A percentile compares a stretch with the other conserved stretches of the same genome.
These are phyloP conservation scores for Agrypnia vestita DNA, from an alignment of 1,140 invertebrate species.

Conservation along the genomic window DNA sequence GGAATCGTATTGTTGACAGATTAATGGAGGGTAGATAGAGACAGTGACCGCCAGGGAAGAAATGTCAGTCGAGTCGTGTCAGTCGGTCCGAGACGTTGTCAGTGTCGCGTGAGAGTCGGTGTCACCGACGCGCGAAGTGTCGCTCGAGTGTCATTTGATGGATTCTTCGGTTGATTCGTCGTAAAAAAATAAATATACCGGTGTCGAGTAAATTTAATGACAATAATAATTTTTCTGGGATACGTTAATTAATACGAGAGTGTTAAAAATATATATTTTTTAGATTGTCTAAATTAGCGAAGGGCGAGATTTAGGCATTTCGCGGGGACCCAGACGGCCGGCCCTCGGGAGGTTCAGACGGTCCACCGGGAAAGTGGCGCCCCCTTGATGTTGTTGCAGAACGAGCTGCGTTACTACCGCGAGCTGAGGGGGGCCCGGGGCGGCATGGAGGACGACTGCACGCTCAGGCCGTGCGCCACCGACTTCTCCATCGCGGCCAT, in stretches of 20 bases:
- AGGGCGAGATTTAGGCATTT: background rate
- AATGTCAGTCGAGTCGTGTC: conserved; percentile 27
- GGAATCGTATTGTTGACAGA: conserved; percentile 29
- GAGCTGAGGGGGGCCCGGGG: conserved; percentile 65
- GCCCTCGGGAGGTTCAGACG: background rate
- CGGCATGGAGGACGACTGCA: conserved; percentile 75
- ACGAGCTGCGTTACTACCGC: conserved; percentile 62
- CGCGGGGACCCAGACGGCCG: background rate
- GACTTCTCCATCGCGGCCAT: conserved; percentile 93
- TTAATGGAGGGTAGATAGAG: conserved; percentile 12
- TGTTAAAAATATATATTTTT: background rate
- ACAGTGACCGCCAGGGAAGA: conserved; percentile 30
- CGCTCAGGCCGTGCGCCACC: conserved; percentile 81
- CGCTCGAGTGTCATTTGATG: conserved; percentile 28
- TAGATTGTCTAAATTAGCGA: too few species aligned
- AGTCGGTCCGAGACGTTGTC: conserved; percentile 17
- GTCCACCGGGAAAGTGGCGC: conserved; percentile 29
- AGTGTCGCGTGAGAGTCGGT: conserved; percentile 17
- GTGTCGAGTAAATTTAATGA: conserved; percentile 3
- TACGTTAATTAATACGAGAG: conserved; percentile 3
- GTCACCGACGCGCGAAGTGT: conserved; percentile 10
- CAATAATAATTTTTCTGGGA: conserved; percentile 17
- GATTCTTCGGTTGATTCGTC: background rate
- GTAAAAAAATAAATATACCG: background rate
- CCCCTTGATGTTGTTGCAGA: conserved; percentile 71